Base-by-base conservation (phyloP, 2,113 vertebrate species). In the Promerops cafer region DNA sequence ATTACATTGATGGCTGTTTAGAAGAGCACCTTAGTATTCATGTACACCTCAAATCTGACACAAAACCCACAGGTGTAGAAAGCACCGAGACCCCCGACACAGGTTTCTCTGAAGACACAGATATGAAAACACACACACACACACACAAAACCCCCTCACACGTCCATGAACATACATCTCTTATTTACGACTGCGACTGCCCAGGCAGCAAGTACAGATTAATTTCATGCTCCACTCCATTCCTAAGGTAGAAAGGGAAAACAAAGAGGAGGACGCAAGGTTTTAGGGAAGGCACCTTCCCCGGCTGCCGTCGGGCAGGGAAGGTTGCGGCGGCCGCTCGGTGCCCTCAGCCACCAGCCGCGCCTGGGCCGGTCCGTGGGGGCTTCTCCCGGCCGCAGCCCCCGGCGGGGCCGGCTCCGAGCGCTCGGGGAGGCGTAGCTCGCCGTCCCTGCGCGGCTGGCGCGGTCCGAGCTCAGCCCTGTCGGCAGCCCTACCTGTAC, bases 401-500 rank as follows among this genome's bases (percentile, higher is more conserved):
- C 81, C 30, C 65, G 64, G 56, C 84, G 23, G 56, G 54, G 56
- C 65, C 54, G 24, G 16, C 19, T 65, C 71, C 68, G 4, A 26
- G n/a, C 24, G 33, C 71, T 11, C 15, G 1, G 60, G 6, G 11
- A 13, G 57, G 56, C 30, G 4, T 6, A 5, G 7, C 30, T 20
- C 26, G 24, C 42, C 44, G 28, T 31, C 39, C 20, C 12, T 4
- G 59, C 59, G 21, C 33, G 30, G 18, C 6, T 7, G 16, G 21
- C 42, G 44, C 35, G 35, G 5, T 33, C 35, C 59, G 9, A 19
- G 21, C 17, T 4, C 89, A 21, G 24, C 65, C 27, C 42, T 4
- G n/a, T 2, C 3, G 31, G 57, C 65, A 50, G 79, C 93, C 85
- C 63, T 91, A 96, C 95, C 93, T 96, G 93, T 93, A 93, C 68